phyloP scores from a whole-genome alignment of 2,113 vertebrate species.

The Ardeotis arabs region DNA sequence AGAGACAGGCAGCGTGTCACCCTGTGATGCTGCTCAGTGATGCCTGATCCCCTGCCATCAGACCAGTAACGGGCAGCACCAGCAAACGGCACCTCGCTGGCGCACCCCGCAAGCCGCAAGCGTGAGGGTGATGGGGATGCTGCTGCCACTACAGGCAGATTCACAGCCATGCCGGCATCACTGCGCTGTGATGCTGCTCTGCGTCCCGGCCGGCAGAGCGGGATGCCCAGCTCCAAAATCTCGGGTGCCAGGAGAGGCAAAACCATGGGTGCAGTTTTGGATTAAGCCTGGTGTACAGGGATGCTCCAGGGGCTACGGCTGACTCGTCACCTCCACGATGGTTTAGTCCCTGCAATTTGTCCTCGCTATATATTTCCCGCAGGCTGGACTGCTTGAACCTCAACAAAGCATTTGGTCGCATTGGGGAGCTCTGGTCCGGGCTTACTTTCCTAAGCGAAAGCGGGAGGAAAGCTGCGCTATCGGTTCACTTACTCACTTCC shows the following conservation, averaged over 20 bases:
- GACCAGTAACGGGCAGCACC: background rate
- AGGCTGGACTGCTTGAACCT: background rate
- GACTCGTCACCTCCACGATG: background rate
- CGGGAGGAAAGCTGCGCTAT: background rate
- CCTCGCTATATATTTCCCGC: background rate
- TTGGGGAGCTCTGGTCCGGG: background rate
- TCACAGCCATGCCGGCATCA: accelerated
- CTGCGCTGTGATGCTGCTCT: accelerated
- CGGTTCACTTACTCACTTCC: background rate
- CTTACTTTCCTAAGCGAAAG: background rate
- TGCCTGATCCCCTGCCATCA: background rate
- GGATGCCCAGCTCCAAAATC: background rate
- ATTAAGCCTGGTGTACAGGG: accelerated
- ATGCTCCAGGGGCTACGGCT: background rate
- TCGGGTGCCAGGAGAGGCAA: background rate
- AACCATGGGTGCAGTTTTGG: accelerated
- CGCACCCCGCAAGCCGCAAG: background rate
- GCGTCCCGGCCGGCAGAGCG: accelerated
- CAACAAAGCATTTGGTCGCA: accelerated
- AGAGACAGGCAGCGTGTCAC: background rate
- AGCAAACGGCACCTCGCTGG: background rate
- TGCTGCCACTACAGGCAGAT: background rate
- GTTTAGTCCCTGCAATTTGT: background rate
- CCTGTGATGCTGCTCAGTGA: accelerated
- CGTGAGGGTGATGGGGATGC: accelerated